Evolutionary conservation across 2,888 invertebrate genomes (phyloP).

Genomic region (Eudasyphora cyanicolor): DNA sequence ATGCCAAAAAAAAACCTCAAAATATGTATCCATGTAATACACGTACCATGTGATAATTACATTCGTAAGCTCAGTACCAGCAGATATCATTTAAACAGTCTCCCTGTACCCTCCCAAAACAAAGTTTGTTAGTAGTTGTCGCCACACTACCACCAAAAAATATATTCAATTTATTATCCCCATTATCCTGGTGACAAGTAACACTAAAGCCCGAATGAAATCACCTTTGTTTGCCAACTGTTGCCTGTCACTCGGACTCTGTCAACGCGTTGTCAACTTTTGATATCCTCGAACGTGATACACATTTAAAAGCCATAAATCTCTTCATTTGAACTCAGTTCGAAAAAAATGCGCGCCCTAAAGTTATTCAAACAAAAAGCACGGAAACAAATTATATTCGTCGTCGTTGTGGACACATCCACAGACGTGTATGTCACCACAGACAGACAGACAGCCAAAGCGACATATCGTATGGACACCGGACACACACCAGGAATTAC

Average conservation of each 20-base stretch:
- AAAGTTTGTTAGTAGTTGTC: background rate
- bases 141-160: too few species aligned
- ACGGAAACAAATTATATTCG: conserved; percentile 27
- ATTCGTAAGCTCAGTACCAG: too few species aligned
- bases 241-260: conserved; percentile 29
- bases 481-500: too few species aligned
- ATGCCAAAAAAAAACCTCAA: too few species aligned
- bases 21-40: too few species aligned
- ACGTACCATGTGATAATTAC: too few species aligned
- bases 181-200: conserved; percentile 27
- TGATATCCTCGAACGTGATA: conserved; percentile 18
- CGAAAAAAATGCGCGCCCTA: background rate
- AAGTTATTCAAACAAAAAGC: conserved; percentile 24
- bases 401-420: background rate
- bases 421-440: background rate
- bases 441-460: background rate
- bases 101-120: too few species aligned
- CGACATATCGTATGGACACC: too few species aligned
- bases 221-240: conserved; percentile 34
- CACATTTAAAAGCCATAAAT: conserved; percentile 32
- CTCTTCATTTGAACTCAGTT: conserved; percentile 2
- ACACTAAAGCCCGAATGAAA: background rate
- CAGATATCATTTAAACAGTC: too few species aligned
- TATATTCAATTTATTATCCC: conserved; percentile 22
- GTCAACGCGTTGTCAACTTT: conserved; percentile 36